Percentiles rank a stretch among this genome's conserved stretches.
Conservation (phyloP, 2,797 vertebrate genomes). For the Emys orbicularis region DNA sequence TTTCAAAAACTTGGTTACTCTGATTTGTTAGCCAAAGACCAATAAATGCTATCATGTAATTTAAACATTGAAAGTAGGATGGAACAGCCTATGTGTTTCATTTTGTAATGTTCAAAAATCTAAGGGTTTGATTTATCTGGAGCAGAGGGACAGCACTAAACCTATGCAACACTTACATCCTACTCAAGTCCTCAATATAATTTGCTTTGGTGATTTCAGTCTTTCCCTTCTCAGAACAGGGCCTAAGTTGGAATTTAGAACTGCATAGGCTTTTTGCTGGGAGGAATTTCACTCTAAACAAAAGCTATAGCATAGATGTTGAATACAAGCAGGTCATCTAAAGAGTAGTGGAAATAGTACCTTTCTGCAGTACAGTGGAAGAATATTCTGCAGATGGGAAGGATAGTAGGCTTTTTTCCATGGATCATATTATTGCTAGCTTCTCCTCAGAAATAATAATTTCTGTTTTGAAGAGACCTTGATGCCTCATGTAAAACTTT, state of each 20-base stretch:
- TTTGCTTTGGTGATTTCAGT: background rate
- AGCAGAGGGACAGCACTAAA: background rate
- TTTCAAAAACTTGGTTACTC: background rate
- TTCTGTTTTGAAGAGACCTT: slow-evolving; percentile 7
- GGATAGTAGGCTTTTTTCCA: background rate
- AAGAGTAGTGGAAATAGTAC: slow-evolving; percentile 25
- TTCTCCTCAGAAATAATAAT: slow-evolving; percentile 4
- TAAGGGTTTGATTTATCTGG: background rate
- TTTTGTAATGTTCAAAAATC: background rate
- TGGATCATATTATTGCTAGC: slow-evolving; percentile 17
- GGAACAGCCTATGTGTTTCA: background rate
- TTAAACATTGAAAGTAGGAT: background rate
- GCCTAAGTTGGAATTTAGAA: background rate
- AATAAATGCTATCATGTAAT: background rate
- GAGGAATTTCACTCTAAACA: background rate
- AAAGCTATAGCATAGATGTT: background rate
- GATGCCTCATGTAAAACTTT: slow-evolving; percentile 28
- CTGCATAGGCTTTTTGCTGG: background rate
- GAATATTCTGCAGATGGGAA: slow-evolving; percentile 29
- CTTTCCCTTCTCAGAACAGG: background rate
- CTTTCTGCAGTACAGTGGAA: background rate
- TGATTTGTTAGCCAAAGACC: background rate
- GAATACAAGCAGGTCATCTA: background rate
- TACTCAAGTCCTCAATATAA: background rate
- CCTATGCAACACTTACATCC: background rate